Evolutionary conservation across 2,113 vertebrate species (phyloP).

Genomic region (Ailurus styani): DNA sequence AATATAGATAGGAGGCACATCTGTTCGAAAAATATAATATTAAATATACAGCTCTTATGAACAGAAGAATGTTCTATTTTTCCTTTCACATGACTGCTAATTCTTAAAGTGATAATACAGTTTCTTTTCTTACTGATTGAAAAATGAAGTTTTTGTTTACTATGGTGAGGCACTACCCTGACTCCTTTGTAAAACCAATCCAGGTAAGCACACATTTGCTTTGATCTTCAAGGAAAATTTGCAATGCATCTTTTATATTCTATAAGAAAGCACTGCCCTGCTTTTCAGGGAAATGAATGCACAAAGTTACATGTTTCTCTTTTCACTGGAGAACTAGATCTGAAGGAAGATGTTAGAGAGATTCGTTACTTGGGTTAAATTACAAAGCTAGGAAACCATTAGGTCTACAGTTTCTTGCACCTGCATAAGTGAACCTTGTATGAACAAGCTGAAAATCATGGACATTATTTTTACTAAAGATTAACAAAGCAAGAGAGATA

Average conservation of each 20-base stretch:
- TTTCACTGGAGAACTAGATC: conserved; percentile 49
- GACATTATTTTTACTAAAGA: conserved; percentile 63
- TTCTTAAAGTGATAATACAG: conserved; percentile 81
- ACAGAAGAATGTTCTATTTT: conserved; percentile 69
- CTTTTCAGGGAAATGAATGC: conserved; percentile 62
- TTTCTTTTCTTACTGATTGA: conserved; percentile 80
- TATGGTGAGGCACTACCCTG: conserved; percentile 66
- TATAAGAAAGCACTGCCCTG: conserved; percentile 57
- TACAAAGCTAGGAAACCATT: conserved; percentile 81
- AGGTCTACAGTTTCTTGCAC: conserved; percentile 81
- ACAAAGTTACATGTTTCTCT: conserved; percentile 68
- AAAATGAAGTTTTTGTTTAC: conserved; percentile 77
- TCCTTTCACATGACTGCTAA: conserved; percentile 73
- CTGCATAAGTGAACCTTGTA: conserved; percentile 75
- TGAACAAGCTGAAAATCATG: conserved; percentile 65
- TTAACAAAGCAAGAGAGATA: neutral
- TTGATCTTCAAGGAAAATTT: conserved; percentile 70
- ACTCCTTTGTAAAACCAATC: conserved; percentile 75
- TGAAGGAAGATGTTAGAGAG: conserved; percentile 75
- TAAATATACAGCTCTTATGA: conserved; percentile 75
- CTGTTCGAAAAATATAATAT: conserved; percentile 76
- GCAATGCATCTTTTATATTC: conserved; percentile 56
- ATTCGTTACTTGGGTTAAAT: conserved; percentile 78
- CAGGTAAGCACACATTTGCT: conserved; percentile 62
- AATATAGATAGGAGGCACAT: conserved; percentile 62